Conservation (phyloP, 92 coral and sea anemone genomes). For the Paragorgia papillata region DNA sequence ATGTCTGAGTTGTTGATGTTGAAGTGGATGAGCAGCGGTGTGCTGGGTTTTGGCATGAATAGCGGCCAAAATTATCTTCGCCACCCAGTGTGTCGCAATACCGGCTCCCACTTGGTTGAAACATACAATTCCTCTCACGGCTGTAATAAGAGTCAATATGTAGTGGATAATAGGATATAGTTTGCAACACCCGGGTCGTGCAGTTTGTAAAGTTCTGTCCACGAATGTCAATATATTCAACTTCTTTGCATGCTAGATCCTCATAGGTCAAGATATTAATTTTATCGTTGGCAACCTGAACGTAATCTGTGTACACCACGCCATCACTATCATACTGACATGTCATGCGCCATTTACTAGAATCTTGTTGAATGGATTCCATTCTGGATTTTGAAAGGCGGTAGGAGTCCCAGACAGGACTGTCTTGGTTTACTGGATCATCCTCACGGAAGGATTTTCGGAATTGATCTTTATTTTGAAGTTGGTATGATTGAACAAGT, state of each 20-base stretch:
- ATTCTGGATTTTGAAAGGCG: constrained; percentile 3
- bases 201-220: not conserved
- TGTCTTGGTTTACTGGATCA: not conserved
- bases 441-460: not conserved
- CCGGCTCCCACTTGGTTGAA: not conserved
- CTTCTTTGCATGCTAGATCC: not conserved
- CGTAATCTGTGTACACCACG: not conserved
- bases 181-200: not conserved
- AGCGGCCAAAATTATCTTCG: constrained; percentile 20
- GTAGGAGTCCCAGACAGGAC: not conserved
- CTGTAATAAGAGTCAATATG: too few species aligned
- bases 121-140: too few species aligned
- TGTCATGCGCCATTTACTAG: constrained; percentile 8
- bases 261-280: not conserved
- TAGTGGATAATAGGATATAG: too few species aligned
- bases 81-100: not conserved
- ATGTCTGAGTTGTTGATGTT: constrained; percentile 7
- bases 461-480: not conserved
- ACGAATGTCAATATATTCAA: not conserved
- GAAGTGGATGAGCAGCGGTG: constrained; percentile 1
- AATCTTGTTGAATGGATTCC: constrained; percentile 1
- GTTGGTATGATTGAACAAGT: constrained; percentile 5
- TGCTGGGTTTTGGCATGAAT: not conserved
- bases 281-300: not conserved
- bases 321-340: constrained; percentile 9